Percentiles rank a stretch among this genome's conserved stretches.
phyloP scores from a whole-genome alignment of 1,140 invertebrate species.

The Brachystomella parvula region DNA sequence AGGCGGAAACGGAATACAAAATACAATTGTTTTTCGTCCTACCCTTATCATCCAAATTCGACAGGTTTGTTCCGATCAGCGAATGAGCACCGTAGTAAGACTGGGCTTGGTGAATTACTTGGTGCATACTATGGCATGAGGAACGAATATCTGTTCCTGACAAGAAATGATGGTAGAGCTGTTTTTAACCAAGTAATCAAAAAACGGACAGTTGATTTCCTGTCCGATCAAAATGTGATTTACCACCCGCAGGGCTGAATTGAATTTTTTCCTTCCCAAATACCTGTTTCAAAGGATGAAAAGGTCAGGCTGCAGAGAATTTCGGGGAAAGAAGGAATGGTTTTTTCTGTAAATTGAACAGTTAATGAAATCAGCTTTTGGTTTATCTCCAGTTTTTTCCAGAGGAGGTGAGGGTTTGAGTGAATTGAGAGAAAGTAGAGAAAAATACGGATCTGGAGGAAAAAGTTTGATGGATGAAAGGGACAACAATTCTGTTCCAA shows the following conservation, averaged over 20 bases:
- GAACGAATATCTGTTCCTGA: constrained; percentile 5
- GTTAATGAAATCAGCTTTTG: not conserved
- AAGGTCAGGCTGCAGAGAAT: too few relatives aligned
- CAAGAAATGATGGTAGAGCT: not conserved
- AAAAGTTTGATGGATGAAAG: not conserved
- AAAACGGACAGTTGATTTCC: constrained; percentile 4
- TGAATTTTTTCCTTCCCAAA: not conserved
- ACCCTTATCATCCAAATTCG: too few relatives aligned
- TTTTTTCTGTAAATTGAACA: not conserved
- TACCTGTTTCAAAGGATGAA: not conserved
- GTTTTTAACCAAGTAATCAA: not conserved
- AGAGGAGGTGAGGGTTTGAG: not conserved
- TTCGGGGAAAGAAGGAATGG: too few relatives aligned
- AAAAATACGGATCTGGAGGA: not conserved
- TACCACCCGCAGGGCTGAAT: not conserved
- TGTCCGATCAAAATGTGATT: not conserved
- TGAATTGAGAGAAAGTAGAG: not conserved
- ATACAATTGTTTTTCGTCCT: too few relatives aligned
- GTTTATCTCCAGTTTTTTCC: not conserved
- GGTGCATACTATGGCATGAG: too few relatives aligned
- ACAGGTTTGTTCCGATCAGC: too few relatives aligned
- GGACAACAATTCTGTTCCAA: not conserved
- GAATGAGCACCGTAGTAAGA: too few relatives aligned
- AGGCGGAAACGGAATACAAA: too few relatives aligned
- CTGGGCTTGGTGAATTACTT: too few relatives aligned